Percentiles rank a stretch among this genome's conserved stretches.
These are phyloP conservation scores for Bambusicola thoracicus DNA, from an alignment of 2,113 vertebrate species.

Conservation along the genomic window DNA sequence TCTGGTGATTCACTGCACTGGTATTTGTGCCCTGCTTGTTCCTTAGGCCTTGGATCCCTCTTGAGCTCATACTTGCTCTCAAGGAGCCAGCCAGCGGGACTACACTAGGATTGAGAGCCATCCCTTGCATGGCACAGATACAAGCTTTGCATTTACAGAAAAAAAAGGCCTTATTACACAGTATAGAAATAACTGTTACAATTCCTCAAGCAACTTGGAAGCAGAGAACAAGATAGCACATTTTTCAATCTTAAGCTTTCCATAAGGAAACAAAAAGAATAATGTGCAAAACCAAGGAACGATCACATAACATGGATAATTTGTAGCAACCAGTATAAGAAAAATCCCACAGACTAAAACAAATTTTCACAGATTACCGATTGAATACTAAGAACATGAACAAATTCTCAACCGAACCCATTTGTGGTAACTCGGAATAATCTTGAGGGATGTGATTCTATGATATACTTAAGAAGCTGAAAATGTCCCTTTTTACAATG, in stretches of 20 bases:
- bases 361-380: slow-evolving; percentile 35
- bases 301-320: background rate
- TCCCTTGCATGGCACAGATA: background rate
- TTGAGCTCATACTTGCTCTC: background rate
- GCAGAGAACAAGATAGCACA: slow-evolving; percentile 5
- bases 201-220: slow-evolving; percentile 38
- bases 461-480: background rate
- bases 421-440: slow-evolving; percentile 29
- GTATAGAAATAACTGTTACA: background rate
- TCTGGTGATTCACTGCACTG: slow-evolving; percentile 3
- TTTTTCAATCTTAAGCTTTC: slow-evolving; percentile 35
- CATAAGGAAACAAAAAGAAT: slow-evolving; percentile 43
- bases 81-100: background rate
- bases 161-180: background rate
- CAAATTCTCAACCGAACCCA: background rate
- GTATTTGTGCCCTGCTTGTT: slow-evolving; percentile 12
- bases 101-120: background rate
- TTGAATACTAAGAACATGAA: slow-evolving; percentile 19
- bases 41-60: background rate
- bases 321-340: background rate
- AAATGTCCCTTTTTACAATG: slow-evolving; percentile 15
- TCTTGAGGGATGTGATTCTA: background rate
- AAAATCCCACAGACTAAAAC: background rate
- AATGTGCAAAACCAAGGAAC: slow-evolving; percentile 1
- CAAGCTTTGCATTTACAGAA: background rate